These are phyloP conservation scores for Porites cylindrica DNA, from an alignment of 92 coral and sea anemone species.

Conservation along the genomic window DNA sequence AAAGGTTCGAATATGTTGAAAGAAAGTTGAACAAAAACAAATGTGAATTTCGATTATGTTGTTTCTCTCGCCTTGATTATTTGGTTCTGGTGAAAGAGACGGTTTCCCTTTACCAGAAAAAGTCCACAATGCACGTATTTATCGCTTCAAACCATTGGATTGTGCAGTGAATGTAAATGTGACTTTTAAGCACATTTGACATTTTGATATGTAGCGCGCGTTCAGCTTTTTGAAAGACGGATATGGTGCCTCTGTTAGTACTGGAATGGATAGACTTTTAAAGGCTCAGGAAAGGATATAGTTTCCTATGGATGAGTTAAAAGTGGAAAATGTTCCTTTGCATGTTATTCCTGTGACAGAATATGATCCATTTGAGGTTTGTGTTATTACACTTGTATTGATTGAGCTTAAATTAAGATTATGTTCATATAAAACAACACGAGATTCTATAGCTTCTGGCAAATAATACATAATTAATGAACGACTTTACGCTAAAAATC, in stretches of 20 bases:
- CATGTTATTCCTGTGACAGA: slow-evolving; percentile 88
- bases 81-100: neutral
- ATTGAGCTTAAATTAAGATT: neutral
- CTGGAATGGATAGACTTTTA: slow-evolving; percentile 32
- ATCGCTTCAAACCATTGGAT: neutral
- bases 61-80: neutral
- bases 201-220: slow-evolving; percentile 21
- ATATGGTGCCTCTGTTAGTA: slow-evolving; percentile 25
- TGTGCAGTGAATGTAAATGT: slow-evolving; percentile 1
- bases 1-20: slow-evolving; percentile 82
- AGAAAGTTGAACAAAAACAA: slow-evolving; percentile 82
- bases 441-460: slow-evolving; percentile 18
- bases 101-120: neutral
- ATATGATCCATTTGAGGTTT: slow-evolving; percentile 98
- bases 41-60: neutral
- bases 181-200: slow-evolving; percentile 45
- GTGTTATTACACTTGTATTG: slow-evolving; percentile 16
- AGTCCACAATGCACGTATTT: neutral
- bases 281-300: slow-evolving; percentile 17
- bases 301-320: slow-evolving; percentile 40
- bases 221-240: neutral
- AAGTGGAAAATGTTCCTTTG: slow-evolving; percentile 65
- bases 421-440: slow-evolving; percentile 14
- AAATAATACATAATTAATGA: slow-evolving; percentile 40
- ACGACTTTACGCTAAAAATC: slow-evolving; percentile 4